Evolutionary conservation across 2,888 invertebrate genomes (phyloP).

Genomic region (Dynastes grantii): DNA sequence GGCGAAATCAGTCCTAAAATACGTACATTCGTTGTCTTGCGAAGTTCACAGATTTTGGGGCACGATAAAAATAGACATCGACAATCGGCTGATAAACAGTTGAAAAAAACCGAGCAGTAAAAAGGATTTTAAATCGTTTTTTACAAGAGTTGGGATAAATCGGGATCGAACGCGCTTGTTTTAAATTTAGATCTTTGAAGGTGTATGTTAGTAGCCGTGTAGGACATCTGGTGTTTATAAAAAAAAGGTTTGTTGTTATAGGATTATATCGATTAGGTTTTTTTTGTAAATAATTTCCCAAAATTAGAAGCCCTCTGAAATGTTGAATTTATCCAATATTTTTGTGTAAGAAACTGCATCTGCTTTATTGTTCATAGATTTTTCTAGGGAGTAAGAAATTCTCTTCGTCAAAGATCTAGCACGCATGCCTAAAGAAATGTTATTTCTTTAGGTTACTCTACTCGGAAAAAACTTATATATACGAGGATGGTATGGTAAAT

Average conservation of each 20-base stretch:
- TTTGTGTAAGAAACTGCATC: no score
- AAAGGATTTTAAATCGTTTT: no score
- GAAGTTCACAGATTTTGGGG: not conserved
- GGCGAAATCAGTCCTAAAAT: not conserved
- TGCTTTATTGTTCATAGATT: no score
- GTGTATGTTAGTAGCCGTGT: not conserved
- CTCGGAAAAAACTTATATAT: no score
- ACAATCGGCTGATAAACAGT: conserved; percentile 18
- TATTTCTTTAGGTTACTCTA: no score
- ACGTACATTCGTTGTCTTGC: not conserved
- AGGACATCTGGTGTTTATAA: conserved; percentile 1
- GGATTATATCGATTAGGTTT: not conserved
- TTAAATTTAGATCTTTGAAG: not conserved
- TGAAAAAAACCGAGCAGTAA: not conserved
- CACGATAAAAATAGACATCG: conserved; percentile 5
- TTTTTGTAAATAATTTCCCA: no score
- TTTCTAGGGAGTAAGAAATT: no score
- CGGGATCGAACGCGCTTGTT: conserved; percentile 3
- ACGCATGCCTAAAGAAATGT: no score
- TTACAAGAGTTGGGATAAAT: conserved; percentile 14
- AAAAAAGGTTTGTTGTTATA: conserved; percentile 6
- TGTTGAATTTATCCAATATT: no score
- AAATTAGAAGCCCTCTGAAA: no score
- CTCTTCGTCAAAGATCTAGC: no score
- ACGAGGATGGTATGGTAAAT: no score